These are phyloP conservation scores for Drosophila tani DNA, from an alignment of 1,140 invertebrate genomes.

Conservation along the genomic window DNA sequence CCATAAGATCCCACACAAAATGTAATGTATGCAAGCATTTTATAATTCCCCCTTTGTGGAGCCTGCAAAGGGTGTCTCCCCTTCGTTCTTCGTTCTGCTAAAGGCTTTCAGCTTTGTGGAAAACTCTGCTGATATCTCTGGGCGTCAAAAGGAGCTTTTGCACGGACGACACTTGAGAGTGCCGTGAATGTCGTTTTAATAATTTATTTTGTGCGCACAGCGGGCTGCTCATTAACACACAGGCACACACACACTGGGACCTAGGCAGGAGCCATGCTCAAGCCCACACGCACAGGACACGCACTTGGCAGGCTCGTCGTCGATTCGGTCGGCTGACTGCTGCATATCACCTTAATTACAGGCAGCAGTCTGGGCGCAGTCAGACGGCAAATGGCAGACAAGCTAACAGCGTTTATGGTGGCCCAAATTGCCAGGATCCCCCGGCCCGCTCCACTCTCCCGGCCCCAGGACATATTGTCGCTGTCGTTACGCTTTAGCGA, in stretches of 20 bases:
- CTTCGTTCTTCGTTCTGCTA: slow-evolving; percentile 20
- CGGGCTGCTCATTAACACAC: slow-evolving; percentile 78
- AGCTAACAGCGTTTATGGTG: slow-evolving; percentile 78
- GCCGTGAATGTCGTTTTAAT: slow-evolving; percentile 71
- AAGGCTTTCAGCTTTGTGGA: slow-evolving; percentile 12
- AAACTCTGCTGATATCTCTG: slow-evolving; percentile 30
- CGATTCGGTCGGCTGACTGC: slow-evolving; percentile 66
- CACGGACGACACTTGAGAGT: slow-evolving; percentile 47
- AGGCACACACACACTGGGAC: slow-evolving; percentile 16
- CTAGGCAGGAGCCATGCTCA: not conserved
- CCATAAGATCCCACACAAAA: slow-evolving; percentile 1
- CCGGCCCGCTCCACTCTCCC: not conserved
- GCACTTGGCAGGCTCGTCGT: slow-evolving; percentile 62
- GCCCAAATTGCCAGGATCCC: slow-evolving; percentile 58
- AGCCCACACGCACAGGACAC: slow-evolving; percentile 65
- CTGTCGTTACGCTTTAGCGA: slow-evolving; percentile 77
- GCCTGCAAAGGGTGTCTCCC: slow-evolving; percentile 12
- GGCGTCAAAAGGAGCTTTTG: slow-evolving; percentile 45
- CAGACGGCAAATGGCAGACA: slow-evolving; percentile 78
- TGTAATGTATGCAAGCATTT: slow-evolving; percentile 21
- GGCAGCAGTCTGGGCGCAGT: slow-evolving; percentile 78
- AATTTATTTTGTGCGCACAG: slow-evolving; percentile 76
- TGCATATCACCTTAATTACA: slow-evolving; percentile 83
- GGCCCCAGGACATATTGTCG: slow-evolving; percentile 63
- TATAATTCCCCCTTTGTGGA: slow-evolving; percentile 21